Evolutionary conservation across 2,113 vertebrate species (phyloP).

Genomic region (Melierax canorus): DNA sequence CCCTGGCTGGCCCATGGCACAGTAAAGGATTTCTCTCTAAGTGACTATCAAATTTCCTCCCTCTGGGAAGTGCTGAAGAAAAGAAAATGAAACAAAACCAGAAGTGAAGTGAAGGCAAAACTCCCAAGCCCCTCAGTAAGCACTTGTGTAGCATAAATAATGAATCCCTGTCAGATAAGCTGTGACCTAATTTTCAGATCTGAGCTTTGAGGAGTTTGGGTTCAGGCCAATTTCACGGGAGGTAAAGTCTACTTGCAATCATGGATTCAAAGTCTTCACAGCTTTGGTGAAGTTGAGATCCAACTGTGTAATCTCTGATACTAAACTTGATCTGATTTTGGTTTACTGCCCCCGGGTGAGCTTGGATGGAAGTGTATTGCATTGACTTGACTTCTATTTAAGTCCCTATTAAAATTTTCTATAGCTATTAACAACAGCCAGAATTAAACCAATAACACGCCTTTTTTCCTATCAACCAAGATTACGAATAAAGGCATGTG

Average conservation of each 20-base stretch:
- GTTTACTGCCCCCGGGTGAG: background rate
- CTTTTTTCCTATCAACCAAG: background rate
- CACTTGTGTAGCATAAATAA: background rate
- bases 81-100: background rate
- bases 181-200: background rate
- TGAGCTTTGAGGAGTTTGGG: background rate
- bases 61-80: background rate
- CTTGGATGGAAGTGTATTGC: background rate
- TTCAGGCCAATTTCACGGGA: background rate
- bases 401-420: background rate
- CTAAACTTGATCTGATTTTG: background rate
- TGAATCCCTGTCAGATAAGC: background rate
- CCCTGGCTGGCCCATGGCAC: background rate
- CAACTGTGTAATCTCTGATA: background rate
- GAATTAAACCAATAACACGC: background rate
- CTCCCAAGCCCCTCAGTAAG: background rate
- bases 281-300: background rate
- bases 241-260: background rate
- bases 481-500: background rate
- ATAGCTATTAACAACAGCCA: background rate
- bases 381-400: background rate
- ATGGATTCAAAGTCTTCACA: background rate
- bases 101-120: background rate
- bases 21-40: background rate
- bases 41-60: background rate